Evolutionary conservation across 2,113 vertebrate genomes (phyloP).

Genomic region (Ochotona princeps): DNA sequence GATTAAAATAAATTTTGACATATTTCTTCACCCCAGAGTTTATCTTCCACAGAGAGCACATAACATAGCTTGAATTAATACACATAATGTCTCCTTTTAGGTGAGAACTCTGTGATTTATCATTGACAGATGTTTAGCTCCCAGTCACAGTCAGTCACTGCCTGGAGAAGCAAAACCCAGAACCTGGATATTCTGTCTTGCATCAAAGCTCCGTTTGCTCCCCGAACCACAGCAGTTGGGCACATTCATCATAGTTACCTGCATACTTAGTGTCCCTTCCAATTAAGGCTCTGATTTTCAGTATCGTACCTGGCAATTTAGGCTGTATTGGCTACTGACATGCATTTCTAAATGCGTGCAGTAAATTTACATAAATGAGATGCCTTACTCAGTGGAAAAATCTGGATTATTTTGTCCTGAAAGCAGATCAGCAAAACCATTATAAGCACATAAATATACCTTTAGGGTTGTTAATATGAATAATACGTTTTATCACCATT

Average conservation of each 20-base stretch:
- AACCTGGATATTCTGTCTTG: background rate
- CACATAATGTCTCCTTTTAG: background rate
- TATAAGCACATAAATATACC: slow-evolving; percentile 75
- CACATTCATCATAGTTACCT: rapidly evolving
- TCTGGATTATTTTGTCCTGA: slow-evolving; percentile 67
- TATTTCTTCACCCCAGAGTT: background rate
- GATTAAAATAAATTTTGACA: background rate
- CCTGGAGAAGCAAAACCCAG: background rate
- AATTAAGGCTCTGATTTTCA: slow-evolving; percentile 39
- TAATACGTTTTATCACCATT: slow-evolving; percentile 67
- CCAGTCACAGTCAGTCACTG: background rate
- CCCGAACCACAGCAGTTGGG: rapidly evolving
- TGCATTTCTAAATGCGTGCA: slow-evolving; percentile 56
- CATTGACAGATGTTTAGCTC: background rate
- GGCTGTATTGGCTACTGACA: slow-evolving; percentile 30
- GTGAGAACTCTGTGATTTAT: background rate
- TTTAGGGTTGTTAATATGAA: slow-evolving; percentile 69
- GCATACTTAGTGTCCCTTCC: slow-evolving; percentile 17
- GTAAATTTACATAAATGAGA: slow-evolving; percentile 72
- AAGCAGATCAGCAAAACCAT: slow-evolving; percentile 61
- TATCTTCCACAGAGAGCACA: background rate
- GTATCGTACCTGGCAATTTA: slow-evolving; percentile 40
- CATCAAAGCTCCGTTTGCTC: background rate
- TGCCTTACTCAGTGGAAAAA: slow-evolving; percentile 70
- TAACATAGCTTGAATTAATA: background rate